These are phyloP conservation scores for Lasaia peninsularis DNA, from an alignment of 1,140 invertebrate species.

Conservation along the genomic window DNA sequence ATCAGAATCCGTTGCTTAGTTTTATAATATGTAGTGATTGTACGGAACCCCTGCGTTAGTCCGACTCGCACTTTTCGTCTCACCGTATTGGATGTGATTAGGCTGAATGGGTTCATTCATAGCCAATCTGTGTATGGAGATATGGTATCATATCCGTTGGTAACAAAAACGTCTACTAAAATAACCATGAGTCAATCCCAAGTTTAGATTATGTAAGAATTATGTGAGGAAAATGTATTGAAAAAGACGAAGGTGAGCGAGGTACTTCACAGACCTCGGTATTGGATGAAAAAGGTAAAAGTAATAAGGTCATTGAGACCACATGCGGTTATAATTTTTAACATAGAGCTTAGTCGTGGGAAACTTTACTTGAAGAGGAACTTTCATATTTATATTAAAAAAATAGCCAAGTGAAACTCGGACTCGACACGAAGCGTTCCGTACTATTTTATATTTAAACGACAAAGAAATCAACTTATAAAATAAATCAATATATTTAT, in stretches of 20 bases:
- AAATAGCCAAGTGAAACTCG: too few species aligned
- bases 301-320: conserved; percentile 50
- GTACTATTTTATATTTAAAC: too few species aligned
- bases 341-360: conserved; percentile 7
- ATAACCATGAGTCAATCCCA: conserved; percentile 65
- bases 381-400: too few species aligned
- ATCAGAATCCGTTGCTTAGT: too few species aligned
- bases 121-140: conserved; percentile 35
- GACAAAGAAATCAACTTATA: too few species aligned
- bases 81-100: conserved; percentile 1
- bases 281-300: conserved; percentile 45
- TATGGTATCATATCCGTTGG: conserved; percentile 21
- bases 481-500: too few species aligned
- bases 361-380: neutral
- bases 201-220: conserved; percentile 13
- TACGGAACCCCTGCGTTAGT: too few species aligned
- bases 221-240: conserved; percentile 9
- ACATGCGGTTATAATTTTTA: conserved; percentile 39
- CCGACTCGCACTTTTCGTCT: too few species aligned
- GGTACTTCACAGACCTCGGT: conserved; percentile 29
- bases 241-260: conserved; percentile 2
- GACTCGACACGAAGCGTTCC: too few species aligned
- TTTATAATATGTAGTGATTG: too few species aligned
- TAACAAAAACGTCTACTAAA: conserved; percentile 38
- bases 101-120: conserved; percentile 47